These are phyloP conservation scores for Slavum lentiscoides DNA, from an alignment of 2,888 invertebrate genomes.

Conservation along the genomic window DNA sequence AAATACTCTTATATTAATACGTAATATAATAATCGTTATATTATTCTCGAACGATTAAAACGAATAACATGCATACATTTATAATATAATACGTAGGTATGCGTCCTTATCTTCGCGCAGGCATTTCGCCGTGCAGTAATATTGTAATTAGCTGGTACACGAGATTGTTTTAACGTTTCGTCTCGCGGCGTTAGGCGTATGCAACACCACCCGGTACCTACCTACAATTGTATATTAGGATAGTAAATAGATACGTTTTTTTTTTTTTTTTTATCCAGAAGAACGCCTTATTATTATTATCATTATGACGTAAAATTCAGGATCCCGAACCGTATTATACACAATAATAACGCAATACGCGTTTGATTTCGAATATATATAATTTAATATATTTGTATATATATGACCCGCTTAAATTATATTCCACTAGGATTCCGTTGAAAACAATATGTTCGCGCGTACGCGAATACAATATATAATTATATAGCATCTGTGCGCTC, in stretches of 20 bases:
- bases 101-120: background rate
- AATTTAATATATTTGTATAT: background rate
- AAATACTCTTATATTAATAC: constrained; percentile 19
- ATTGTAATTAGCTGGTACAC: constrained; percentile 12
- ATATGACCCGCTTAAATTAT: too few species aligned
- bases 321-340: background rate
- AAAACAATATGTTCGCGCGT: too few species aligned
- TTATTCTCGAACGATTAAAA: constrained; percentile 15
- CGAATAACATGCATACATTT: constrained; percentile 1
- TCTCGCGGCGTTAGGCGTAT: background rate
- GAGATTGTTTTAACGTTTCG: background rate
- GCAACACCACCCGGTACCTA: background rate
- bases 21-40: constrained; percentile 3
- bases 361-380: background rate
- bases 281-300: constrained; percentile 7
- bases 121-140: background rate
- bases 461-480: too few species aligned
- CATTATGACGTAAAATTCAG: background rate
- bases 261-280: background rate
- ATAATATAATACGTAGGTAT: background rate
- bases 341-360: background rate
- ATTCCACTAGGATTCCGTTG: too few species aligned
- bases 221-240: background rate
- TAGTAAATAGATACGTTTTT: too few species aligned
- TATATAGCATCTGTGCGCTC: background rate